Evolutionary conservation across 1,140 invertebrate genomes (phyloP), one percentile per base, ranked within the genome.

Genomic region (Cotesia typhae): DNA sequence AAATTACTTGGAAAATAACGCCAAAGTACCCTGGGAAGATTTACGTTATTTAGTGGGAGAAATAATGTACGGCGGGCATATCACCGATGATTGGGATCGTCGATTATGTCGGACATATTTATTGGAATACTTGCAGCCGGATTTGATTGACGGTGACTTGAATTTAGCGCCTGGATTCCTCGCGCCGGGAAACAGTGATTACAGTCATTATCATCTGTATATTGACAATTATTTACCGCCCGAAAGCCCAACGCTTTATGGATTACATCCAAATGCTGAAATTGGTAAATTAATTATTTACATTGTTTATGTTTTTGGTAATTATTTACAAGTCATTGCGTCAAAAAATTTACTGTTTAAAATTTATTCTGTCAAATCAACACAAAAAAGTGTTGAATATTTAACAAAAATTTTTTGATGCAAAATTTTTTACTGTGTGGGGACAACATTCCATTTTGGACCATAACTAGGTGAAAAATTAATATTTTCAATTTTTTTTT

Each of bases 61-160:
- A 87, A 98, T 98, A 72, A 98, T 98, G 96, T 98, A 98, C 80
- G 96, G 96, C 9, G 96, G 96, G 0, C 96, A 98, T 82, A 98
- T 98, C 77, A 98, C 96, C 0, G 96, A 98, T 82, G 96, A 98
- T 82, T 98, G 96, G 95, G 96, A 98, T 85, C 87, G 96, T 70
- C 86, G 94, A 14, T 87, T 98, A 0, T 98, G 96, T 81, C 89
- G 90, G 57, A 96, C 94, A 5, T 98, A 97, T 88, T 88, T 98
- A 6, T 89, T 94, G 72, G 96, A 96, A 78, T 97, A 94, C 83
- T 92, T 98, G 89, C 91, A 94, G 77, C 89, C 93, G 0, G 93
- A 95, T 77, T 88, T 97, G 81, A 91, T 95, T 74, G 95, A 96
- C 77, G 95, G 94, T 20, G 96, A 98, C 76, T 83, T 95, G 1